Evolutionary conservation across 2,888 invertebrate genomes (phyloP).

Genomic region (Allolobophora icterica): DNA sequence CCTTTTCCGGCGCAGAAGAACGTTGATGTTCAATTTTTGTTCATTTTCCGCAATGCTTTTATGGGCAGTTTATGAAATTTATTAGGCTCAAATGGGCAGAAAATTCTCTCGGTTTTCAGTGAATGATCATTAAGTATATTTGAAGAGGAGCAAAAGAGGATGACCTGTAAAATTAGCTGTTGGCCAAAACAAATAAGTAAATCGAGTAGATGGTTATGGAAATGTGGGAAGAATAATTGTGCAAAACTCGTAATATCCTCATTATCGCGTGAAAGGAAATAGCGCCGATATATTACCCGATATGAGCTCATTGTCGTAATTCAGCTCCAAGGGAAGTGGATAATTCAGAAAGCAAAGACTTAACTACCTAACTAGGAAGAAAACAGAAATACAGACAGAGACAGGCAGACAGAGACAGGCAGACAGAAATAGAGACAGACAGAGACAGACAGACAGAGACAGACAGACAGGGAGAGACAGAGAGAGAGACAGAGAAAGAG

Average conservation of each 20-base stretch:
- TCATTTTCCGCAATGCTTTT: neutral
- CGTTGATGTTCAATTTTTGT: neutral
- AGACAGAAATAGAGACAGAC: neutral
- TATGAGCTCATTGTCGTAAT: too few relatives aligned
- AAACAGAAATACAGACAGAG: neutral
- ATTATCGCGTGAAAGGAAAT: neutral
- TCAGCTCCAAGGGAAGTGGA: too few relatives aligned
- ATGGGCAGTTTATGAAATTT: slow-evolving; percentile 11
- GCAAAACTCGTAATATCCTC: neutral
- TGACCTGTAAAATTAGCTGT: neutral
- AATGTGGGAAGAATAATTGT: neutral
- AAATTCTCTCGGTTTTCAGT: neutral
- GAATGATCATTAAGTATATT: neutral
- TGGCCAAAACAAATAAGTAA: neutral
- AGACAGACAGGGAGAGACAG: too few relatives aligned
- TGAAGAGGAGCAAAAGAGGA: neutral
- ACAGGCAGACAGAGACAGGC: too few relatives aligned
- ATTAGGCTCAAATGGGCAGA: neutral
- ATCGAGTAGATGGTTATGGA: neutral
- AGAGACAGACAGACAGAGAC: slow-evolving; percentile 44
- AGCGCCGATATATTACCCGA: too few relatives aligned
- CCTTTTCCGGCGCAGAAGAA: neutral
- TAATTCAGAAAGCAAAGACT: too few relatives aligned
- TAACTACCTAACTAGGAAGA: too few relatives aligned
- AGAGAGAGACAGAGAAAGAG: too few relatives aligned